phyloP scores from a whole-genome alignment of 2,113 vertebrate genomes.

The Abramis brama region DNA sequence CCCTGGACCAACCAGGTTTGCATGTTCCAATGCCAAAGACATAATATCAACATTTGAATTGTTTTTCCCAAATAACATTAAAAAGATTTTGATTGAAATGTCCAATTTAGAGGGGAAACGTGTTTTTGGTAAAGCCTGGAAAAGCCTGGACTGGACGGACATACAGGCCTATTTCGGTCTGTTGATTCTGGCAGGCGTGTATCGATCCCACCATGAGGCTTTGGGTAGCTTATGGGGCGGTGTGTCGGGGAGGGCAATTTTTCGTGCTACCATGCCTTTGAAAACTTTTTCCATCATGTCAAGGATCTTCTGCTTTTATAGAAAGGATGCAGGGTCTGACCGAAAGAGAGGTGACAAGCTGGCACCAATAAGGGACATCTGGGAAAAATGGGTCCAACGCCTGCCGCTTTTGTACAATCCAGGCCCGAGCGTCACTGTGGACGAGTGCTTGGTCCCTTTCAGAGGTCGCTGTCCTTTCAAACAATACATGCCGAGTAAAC shows the following conservation, averaged over 20 bases:
- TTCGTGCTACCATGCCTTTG: not conserved
- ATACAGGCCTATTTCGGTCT: not conserved
- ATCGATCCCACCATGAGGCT: not conserved
- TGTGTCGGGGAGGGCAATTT: not conserved
- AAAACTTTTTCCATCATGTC: not conserved
- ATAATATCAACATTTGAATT: not conserved
- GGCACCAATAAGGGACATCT: constrained; percentile 3
- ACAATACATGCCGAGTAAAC: constrained; percentile 24
- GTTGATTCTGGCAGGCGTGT: not conserved
- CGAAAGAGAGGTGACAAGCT: not conserved
- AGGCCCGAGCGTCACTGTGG: constrained; percentile 13
- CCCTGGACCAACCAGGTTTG: constrained; percentile 5
- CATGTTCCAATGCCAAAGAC: not conserved
- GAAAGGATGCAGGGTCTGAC: not conserved
- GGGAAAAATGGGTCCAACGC: constrained; percentile 28
- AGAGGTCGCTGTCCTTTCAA: constrained; percentile 35
- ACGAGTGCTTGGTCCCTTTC: constrained; percentile 26
- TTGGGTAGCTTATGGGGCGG: not conserved
- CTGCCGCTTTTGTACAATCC: constrained; percentile 32
- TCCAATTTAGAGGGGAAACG: not conserved
- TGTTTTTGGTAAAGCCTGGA: not conserved
- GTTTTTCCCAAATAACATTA: not conserved
- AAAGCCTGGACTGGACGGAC: not conserved
- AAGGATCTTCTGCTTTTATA: not conserved
- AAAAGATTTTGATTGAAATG: not conserved